Base-by-base conservation (phyloP, 92 coral and sea anemone genomes). In the Nematostella vectensis region DNA sequence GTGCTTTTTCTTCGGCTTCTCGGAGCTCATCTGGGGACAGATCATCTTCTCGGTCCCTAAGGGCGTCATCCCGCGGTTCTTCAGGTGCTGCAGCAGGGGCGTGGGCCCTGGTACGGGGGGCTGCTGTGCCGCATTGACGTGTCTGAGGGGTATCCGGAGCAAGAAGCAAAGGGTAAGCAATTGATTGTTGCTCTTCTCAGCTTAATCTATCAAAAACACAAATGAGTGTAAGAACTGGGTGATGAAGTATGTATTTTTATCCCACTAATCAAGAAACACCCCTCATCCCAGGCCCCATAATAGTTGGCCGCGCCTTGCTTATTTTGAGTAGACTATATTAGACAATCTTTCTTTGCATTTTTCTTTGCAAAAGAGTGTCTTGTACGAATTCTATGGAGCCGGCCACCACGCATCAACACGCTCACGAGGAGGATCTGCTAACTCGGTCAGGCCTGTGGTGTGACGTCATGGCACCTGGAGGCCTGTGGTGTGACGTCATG, bases 1-100 rank as follows among this genome's bases (percentile, higher is more conserved):
- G 95, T 80, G 95, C 50, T 29, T 75, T 37, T 85, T 85, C 60
- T 76, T 85, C 50, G 95, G 83, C 10, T 80, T 85, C 54, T 70
- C 83, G 2, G 95, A 80, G 84, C 77, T 85, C 28, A 57, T 85
- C 59, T 85, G 95, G 95, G 95, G 70, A 24, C 95, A 85, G 65
- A 45, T 85, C 55, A 62, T 85, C 40, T 80, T 85, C 47, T 67
- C 95, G 11, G 54, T 85, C 20, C 95, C 95, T 2, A 85, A 85
- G 66, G 42, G 3, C 11, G 47, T 75, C 42, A 61, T 85, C 40
- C 95, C 95, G 12, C 67, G 83, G 42, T 55, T 49, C 39, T 61
- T 85, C n/a, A 48, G 83, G 12, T 85, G 95, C 75, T 85, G 88
- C 52, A 30, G 69, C 11, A 58, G 27, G 49, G 94, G 94, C n/a